Percentiles rank a stretch among this genome's conserved stretches.
These are phyloP conservation scores for Toxotes chatareus DNA, from an alignment of 2,113 vertebrate genomes.

Conservation along the genomic window DNA sequence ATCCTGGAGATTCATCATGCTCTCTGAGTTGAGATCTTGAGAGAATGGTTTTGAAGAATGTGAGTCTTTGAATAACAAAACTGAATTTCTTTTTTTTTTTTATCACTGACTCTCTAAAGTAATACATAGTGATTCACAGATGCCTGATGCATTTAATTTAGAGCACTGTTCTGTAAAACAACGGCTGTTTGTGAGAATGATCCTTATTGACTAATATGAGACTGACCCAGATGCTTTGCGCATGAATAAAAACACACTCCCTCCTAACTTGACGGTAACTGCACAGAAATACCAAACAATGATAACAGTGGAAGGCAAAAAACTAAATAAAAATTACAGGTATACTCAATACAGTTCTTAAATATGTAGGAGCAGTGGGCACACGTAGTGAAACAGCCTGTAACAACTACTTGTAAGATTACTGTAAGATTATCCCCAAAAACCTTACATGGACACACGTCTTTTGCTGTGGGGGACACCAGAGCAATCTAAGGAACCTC, in stretches of 20 bases:
- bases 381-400: neutral
- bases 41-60: neutral
- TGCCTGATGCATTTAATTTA: slow-evolving; percentile 56
- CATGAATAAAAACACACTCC: slow-evolving; percentile 65
- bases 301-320: slow-evolving; percentile 31
- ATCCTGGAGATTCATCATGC: slow-evolving; percentile 4
- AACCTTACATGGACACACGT: neutral
- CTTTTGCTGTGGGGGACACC: neutral
- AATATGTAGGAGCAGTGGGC: neutral
- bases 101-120: slow-evolving; percentile 14
- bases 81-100: neutral
- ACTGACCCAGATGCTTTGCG: slow-evolving; percentile 81
- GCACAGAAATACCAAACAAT: slow-evolving; percentile 43
- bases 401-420: neutral
- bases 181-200: slow-evolving; percentile 78
- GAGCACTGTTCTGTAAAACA: slow-evolving; percentile 66
- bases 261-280: slow-evolving; percentile 46
- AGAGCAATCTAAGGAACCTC: slow-evolving; percentile 17
- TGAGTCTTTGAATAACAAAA: neutral
- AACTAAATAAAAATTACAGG: slow-evolving; percentile 14
- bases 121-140: slow-evolving; percentile 35
- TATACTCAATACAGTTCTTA: too few species aligned
- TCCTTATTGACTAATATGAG: slow-evolving; percentile 82
- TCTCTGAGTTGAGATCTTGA: neutral
- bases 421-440: neutral